Base-by-base conservation (phyloP, 2,797 vertebrate species). In the Chloroceryle inda region DNA sequence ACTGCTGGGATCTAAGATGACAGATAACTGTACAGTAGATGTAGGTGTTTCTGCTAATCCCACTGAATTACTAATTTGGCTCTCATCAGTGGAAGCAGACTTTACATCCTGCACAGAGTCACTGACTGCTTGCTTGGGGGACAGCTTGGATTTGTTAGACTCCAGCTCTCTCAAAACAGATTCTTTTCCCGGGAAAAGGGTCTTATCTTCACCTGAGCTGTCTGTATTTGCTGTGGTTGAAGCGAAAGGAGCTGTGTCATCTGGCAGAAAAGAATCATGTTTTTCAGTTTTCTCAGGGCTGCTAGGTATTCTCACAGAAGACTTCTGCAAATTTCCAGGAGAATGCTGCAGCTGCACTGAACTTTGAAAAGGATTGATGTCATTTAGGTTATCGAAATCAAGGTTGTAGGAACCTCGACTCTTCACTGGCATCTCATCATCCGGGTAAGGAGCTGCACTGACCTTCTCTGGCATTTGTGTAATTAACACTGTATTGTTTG, bases 361-460 rank as follows among this genome's bases (percentile, higher is more conserved):
- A 63, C 93, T 88, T 38, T 94, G 94, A 71, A 97, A 94, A 20
- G 95, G 95, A 83, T 85, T 94, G 4, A 87, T 50, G 21, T 79
- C 33, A 73, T 91, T 22, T 53, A 95, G 50, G 21, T 83, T 74
- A 44, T 93, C 90, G 8, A 93, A 98, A 95, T 98, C 97, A 75
- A 99, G 71, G 31, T 71, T 94, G 89, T 99, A 99, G n/a, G 96
- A 97, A 79, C 98, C 98, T 95, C 95, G 97, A 95, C 97, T 98
- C 94, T 93, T 97, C 92, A 98, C 97, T 10, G 98, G 98, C 92
- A 98, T 98, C 45, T 98, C 68, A 55, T 94, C 87, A 44, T 98
- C 98, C 9, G 97, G 96, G 87, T 94, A 97, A 49, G 96, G 40
- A 33, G 55, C 27, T 5, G 33, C 5, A 0, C 14, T 35, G 11